Conservation (phyloP, 1,140 invertebrate genomes). For the Condylostylus longicornis region DNA sequence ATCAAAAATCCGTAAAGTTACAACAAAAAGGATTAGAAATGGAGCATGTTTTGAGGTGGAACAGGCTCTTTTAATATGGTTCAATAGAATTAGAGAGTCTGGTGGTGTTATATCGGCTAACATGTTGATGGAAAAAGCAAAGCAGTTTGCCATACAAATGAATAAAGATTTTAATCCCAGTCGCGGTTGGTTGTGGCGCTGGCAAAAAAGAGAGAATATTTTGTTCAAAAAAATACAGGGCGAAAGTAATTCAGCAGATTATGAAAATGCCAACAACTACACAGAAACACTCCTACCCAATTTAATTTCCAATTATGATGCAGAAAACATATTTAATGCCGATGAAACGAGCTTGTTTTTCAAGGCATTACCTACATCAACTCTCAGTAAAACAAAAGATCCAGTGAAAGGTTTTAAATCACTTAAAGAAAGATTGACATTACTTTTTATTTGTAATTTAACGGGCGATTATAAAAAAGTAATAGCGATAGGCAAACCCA, state of each 20-base stretch:
- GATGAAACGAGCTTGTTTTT: slow-evolving; percentile 3
- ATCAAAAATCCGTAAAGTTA: no score
- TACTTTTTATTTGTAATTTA: slow-evolving; percentile 5
- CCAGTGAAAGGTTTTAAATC: neutral
- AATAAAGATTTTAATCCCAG: slow-evolving; percentile 3
- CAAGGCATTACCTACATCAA: slow-evolving; percentile 1
- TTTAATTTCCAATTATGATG: neutral
- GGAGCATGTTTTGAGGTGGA: neutral
- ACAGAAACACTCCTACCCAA: neutral
- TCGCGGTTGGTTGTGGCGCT: neutral
- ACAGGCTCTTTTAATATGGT: slow-evolving; percentile 3
- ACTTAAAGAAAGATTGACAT: slow-evolving; percentile 1
- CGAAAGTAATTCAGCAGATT: neutral
- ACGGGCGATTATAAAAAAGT: slow-evolving; percentile 5
- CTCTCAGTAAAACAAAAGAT: neutral
- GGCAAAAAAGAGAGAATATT: slow-evolving; percentile 1
- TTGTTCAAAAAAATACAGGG: neutral
- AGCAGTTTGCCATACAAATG: slow-evolving; percentile 1
- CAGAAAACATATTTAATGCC: slow-evolving; percentile 3
- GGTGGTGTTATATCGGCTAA: neutral
- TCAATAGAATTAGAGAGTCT: neutral
- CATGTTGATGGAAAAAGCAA: slow-evolving; percentile 1
- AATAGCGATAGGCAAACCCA: slow-evolving; percentile 2
- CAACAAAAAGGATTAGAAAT: neutral
- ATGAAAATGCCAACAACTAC: neutral